Evolutionary conservation across 1,140 invertebrate species (phyloP), one percentile per base, ranked within the genome.

Genomic region (Diploscapter pachys): DNA sequence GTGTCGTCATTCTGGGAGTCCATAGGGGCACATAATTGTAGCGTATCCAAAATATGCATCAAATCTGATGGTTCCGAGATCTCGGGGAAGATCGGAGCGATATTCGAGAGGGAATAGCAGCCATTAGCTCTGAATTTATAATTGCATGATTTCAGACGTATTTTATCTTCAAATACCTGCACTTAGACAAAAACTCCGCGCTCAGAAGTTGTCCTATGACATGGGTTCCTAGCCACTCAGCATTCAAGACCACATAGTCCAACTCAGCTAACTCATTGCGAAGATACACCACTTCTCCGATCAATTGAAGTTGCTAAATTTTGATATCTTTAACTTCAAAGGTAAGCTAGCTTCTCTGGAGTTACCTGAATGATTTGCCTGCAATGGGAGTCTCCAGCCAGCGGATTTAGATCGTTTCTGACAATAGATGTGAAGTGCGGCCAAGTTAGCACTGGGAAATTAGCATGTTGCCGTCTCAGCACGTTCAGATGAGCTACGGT

Each of bases 41-140:
- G 86, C 50, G 90, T 89, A 86, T 92, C 91, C 51, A 92, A 83
- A 77, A 91, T 88, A 71, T 90, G 89, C 31, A 92, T 85, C 71
- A 91, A 87, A 82, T 92, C 90, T 65, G 89, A 86, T 2, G 92
- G 90, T 81, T 93, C 92, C 78, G 90, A 90, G 57, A 85, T 80
- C 76, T 92, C 90, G 68, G 91, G 91, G 83, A 89, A 91, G 78
- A 91, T 88, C 9, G 91, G 87, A 86, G 92, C 91, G 83, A 93
- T 92, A 83, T 93, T 92, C 80, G 93, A 91, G 3, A 90, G 85
- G 3, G 91, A 90, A 83, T 92, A 93, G 79, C 91, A 91, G 4
- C 92, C 92, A 56, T 49, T 91, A 91, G 6, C 57, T 31, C 31
- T 31, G 31, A 31, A 31, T 31, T 31, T 31, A 31, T 5, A 64